Evolutionary conservation across 2,113 vertebrate species (phyloP).

Genomic region (Gracilinanus agilis): DNA sequence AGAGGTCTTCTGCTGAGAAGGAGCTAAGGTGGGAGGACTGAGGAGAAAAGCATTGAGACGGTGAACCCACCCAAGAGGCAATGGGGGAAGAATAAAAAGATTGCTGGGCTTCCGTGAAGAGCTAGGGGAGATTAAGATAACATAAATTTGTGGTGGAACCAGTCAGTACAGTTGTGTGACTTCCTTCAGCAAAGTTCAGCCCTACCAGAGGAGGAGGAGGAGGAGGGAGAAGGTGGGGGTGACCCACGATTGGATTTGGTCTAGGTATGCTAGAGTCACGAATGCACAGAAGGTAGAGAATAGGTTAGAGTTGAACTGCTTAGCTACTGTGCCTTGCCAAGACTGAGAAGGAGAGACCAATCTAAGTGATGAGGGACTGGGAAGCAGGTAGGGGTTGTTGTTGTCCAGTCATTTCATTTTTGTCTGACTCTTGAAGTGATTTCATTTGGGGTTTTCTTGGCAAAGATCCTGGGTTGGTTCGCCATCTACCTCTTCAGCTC

Average conservation of each 20-base stretch:
- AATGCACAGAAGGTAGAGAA: not conserved
- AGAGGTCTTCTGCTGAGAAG: not conserved
- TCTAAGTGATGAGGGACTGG: not conserved
- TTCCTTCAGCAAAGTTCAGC: not conserved
- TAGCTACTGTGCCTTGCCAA: not conserved
- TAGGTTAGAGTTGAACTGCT: not conserved
- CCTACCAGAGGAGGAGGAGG: not conserved
- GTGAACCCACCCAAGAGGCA: not conserved
- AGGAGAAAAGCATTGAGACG: not conserved
- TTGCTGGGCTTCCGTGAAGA: not conserved
- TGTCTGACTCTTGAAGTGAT: too few relatives aligned
- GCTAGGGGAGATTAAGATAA: not conserved
- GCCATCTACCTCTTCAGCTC: too few relatives aligned
- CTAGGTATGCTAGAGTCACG: not conserved
- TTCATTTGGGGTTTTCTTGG: too few relatives aligned
- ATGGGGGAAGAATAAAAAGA: not conserved
- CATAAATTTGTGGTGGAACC: not conserved
- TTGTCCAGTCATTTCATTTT: not conserved
- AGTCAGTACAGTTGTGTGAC: not conserved
- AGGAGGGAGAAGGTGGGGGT: not conserved
- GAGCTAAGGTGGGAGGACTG: not conserved
- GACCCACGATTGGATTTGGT: not conserved
- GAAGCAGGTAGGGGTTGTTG: not conserved
- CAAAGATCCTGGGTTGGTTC: too few relatives aligned
- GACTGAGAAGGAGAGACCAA: not conserved